Evolutionary conservation across 2,888 invertebrate species (phyloP).

Genomic region (Lacanobia oleracea): DNA sequence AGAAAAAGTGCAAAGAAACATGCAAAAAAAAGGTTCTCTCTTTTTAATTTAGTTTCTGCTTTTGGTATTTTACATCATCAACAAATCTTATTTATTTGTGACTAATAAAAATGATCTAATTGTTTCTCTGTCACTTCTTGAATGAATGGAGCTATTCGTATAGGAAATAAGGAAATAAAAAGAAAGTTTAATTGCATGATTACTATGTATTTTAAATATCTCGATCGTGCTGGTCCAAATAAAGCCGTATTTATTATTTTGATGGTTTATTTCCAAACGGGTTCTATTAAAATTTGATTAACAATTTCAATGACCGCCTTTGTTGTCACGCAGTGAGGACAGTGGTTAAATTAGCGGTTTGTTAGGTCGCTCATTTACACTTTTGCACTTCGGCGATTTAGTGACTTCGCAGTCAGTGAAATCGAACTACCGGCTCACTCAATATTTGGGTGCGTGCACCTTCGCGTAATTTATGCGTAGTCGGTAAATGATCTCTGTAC

Average conservation of each 20-base stretch:
- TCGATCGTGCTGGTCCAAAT: neutral
- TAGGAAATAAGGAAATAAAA: conserved; percentile 3
- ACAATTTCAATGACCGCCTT: conserved; percentile 29
- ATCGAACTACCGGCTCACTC: conserved; percentile 1
- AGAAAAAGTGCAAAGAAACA: neutral
- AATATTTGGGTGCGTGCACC: conserved; percentile 14
- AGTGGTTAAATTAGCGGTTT: neutral
- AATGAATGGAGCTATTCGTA: conserved; percentile 8
- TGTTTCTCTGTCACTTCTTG: conserved; percentile 27
- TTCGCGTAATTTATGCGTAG: neutral
- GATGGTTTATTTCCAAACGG: conserved; percentile 17
- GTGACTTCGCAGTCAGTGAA: neutral
- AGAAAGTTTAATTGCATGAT: conserved; percentile 13
- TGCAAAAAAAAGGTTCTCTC: conserved; percentile 15
- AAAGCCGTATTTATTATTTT: neutral
- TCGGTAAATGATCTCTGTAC: neutral
- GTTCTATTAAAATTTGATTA: conserved; percentile 11
- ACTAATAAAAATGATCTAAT: conserved; percentile 11
- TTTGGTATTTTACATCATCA: conserved; percentile 29
- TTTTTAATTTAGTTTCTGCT: conserved; percentile 19
- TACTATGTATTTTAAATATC: neutral
- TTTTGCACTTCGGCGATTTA: neutral
- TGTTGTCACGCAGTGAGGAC: too few relatives aligned
- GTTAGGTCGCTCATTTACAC: neutral
- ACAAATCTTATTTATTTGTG: conserved; percentile 11